Percentiles rank a stretch among this genome's conserved stretches.
Evolutionary conservation across 64 coral and sea anemone species (phyloP).

Genomic region (Pachyseris speciosa): DNA sequence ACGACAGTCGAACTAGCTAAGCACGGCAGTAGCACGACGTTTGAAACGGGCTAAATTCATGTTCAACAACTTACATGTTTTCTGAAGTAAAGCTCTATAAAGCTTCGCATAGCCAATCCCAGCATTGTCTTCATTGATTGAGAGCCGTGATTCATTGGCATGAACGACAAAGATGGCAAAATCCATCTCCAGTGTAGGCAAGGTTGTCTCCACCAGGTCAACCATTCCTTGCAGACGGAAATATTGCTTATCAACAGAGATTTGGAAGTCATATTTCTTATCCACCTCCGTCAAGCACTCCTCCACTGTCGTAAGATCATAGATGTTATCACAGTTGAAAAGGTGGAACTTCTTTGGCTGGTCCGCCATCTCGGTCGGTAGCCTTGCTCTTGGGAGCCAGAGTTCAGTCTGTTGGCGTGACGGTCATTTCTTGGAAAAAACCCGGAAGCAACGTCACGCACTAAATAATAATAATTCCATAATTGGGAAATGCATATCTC

Average conservation of each 20-base stretch:
- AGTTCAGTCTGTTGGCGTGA: too few relatives aligned
- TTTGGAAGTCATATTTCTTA: background rate
- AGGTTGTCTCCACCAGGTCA: background rate
- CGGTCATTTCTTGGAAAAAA: too few relatives aligned
- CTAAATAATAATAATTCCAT: too few relatives aligned
- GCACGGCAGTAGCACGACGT: too few relatives aligned
- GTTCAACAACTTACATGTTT: background rate
- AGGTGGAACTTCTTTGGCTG: conserved; percentile 28
- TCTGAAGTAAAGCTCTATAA: background rate
- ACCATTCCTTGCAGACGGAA: conserved; percentile 67
- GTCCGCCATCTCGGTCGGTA: too few relatives aligned
- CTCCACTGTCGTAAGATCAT: conserved; percentile 46
- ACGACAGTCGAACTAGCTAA: too few relatives aligned
- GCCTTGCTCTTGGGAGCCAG: too few relatives aligned
- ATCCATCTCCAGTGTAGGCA: background rate
- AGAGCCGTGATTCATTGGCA: conserved; percentile 72
- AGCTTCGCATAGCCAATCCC: conserved; percentile 42
- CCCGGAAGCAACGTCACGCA: too few relatives aligned
- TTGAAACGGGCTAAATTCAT: too few relatives aligned
- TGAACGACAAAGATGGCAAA: conserved; percentile 85
- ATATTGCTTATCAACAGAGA: conserved; percentile 13
- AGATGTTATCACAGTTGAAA: conserved; percentile 86
- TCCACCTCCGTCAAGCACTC: background rate
- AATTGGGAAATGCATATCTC: too few relatives aligned
- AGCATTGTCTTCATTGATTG: conserved; percentile 61